phyloP scores from a whole-genome alignment of 2,797 vertebrate genomes.

The Crax fasciolata region DNA sequence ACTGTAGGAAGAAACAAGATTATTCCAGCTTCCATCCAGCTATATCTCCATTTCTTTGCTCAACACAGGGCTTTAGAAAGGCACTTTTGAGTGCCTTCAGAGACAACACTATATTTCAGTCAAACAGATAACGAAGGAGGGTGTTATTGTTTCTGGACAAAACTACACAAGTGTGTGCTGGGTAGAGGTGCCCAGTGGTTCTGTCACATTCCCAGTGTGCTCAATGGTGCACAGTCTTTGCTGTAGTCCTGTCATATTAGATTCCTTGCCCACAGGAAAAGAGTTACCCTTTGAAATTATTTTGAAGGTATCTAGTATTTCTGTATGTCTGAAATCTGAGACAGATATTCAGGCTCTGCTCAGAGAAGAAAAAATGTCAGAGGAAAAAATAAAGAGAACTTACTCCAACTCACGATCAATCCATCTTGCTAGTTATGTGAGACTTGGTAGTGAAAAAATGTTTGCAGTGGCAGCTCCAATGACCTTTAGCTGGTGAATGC shows the following conservation, averaged over 20 bases:
- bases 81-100: background rate
- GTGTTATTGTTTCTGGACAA: background rate
- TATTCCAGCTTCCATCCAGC: background rate
- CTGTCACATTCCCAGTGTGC: background rate
- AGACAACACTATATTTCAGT: background rate
- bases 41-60: background rate
- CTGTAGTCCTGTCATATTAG: background rate
- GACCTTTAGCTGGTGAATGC: background rate
- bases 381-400: background rate
- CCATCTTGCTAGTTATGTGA: background rate
- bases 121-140: background rate
- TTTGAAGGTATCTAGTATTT: background rate
- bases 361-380: background rate
- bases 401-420: rapidly evolving
- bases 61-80: background rate
- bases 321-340: background rate
- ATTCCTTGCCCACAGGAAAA: background rate
- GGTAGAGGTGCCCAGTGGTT: background rate
- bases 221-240: background rate
- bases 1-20: background rate
- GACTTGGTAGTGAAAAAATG: background rate
- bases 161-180: rapidly evolving
- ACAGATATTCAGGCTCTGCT: background rate
- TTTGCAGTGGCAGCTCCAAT: background rate
- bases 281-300: background rate